Percentiles rank a stretch among this genome's conserved stretches.
Evolutionary conservation across 1,140 invertebrate genomes (phyloP).

Genomic region (Ericerus pela): DNA sequence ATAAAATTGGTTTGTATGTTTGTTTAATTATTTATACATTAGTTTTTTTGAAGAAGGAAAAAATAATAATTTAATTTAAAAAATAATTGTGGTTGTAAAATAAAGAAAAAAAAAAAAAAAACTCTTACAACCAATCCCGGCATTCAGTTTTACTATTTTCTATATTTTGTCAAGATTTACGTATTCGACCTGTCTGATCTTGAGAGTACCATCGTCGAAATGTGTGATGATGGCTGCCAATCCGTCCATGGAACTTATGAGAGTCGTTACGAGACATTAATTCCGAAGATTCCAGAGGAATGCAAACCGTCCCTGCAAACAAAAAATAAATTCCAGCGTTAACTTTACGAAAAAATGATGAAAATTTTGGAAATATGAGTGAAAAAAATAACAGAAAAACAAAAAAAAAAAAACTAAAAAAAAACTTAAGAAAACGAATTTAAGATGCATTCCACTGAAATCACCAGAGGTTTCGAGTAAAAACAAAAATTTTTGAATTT

Average conservation of each 20-base stretch:
- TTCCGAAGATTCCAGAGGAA: constrained; percentile 7
- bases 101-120: no score
- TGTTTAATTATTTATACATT: no score
- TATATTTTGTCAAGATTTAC: no score
- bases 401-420: background rate
- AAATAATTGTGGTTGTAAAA: no score
- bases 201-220: constrained; percentile 3
- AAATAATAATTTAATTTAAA: no score
- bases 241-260: constrained; percentile 5
- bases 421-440: background rate
- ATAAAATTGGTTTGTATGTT: no score
- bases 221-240: background rate
- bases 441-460: background rate
- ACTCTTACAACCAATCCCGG: no score
- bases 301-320: constrained; percentile 5
- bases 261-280: constrained; percentile 4
- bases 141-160: no score
- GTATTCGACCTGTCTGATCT: no score
- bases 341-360: background rate
- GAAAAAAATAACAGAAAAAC: background rate
- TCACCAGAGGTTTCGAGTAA: no score
- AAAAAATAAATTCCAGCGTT: background rate
- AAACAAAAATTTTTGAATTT: background rate
- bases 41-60: no score
- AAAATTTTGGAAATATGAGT: background rate